These are phyloP conservation scores for Muntiacus muntjak DNA, from an alignment of 2,113 vertebrate species.

Conservation along the genomic window DNA sequence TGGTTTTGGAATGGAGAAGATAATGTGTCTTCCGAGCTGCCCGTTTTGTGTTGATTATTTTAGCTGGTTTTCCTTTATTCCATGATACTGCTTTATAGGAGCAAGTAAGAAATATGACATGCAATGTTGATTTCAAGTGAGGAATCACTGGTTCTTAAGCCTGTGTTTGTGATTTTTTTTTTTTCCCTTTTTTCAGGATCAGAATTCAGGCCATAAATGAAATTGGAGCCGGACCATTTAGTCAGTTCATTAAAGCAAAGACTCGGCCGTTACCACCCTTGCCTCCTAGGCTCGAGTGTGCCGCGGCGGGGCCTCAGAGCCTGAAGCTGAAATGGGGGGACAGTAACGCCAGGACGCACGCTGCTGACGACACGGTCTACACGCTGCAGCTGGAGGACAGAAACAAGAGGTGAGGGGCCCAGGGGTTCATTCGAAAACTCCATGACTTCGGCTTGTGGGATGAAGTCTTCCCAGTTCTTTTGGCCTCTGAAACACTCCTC, in stretches of 20 bases:
- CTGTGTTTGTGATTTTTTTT: background rate
- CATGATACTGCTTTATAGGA: background rate
- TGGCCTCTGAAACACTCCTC: background rate
- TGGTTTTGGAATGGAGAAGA: background rate
- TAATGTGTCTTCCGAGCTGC: background rate
- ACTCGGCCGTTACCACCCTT: slow-evolving; percentile 93
- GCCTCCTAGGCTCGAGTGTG: slow-evolving; percentile 94
- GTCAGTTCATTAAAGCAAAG: slow-evolving; percentile 87
- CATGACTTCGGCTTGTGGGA: fast-evolving
- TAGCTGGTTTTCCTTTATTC: background rate
- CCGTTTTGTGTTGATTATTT: background rate
- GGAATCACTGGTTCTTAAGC: background rate
- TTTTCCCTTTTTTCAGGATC: slow-evolving; percentile 78
- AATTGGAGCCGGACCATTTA: slow-evolving; percentile 91
- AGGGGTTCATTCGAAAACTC: fast-evolving
- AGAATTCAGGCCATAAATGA: slow-evolving; percentile 94
- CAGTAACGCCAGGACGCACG: slow-evolving; percentile 83
- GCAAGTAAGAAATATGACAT: background rate
- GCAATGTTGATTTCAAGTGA: background rate
- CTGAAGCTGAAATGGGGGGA: slow-evolving; percentile 98
- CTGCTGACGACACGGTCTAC: slow-evolving; percentile 88
- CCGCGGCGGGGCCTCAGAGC: slow-evolving; percentile 95
- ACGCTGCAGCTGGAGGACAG: slow-evolving; percentile 95
- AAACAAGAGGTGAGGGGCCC: slow-evolving; percentile 88
- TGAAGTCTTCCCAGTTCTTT: background rate